These are phyloP conservation scores for Glaucopsyche alexis DNA, from an alignment of 2,888 invertebrate species.

Conservation along the genomic window DNA sequence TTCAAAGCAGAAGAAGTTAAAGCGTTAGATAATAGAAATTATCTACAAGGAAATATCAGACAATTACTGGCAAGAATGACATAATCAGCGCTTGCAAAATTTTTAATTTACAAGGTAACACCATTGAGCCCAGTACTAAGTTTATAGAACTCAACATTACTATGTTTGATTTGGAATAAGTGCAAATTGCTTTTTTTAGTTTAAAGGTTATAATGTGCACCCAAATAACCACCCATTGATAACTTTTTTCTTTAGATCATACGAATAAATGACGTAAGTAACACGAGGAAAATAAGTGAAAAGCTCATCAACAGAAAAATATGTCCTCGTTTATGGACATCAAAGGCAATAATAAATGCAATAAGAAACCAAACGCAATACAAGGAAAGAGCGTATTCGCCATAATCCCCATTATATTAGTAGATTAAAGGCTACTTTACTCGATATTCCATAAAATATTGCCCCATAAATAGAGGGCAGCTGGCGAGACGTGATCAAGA, in stretches of 20 bases:
- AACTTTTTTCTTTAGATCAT: neutral
- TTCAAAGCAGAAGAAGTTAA: no score
- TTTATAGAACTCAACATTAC: neutral
- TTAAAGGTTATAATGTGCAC: no score
- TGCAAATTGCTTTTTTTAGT: neutral
- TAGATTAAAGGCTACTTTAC: constrained; percentile 79
- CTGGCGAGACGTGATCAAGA: constrained; percentile 72
- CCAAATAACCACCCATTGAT: neutral
- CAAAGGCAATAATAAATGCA: constrained; percentile 53
- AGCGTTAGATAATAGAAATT: no score
- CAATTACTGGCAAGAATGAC: no score
- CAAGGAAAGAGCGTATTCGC: constrained; percentile 53
- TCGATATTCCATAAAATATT: constrained; percentile 79
- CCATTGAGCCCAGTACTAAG: neutral
- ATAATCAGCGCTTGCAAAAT: no score
- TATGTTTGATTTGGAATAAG: neutral
- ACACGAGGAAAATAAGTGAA: constrained; percentile 10
- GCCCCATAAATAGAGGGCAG: constrained; percentile 74
- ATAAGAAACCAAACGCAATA: constrained; percentile 68
- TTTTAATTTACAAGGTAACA: neutral
- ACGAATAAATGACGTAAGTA: neutral
- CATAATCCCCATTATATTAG: constrained; percentile 72
- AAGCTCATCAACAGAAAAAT: constrained; percentile 17
- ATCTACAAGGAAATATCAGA: no score
- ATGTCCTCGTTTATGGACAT: constrained; percentile 39